These are phyloP conservation scores for Morus bassanus DNA, from an alignment of 2,797 vertebrate species.

Conservation along the genomic window DNA sequence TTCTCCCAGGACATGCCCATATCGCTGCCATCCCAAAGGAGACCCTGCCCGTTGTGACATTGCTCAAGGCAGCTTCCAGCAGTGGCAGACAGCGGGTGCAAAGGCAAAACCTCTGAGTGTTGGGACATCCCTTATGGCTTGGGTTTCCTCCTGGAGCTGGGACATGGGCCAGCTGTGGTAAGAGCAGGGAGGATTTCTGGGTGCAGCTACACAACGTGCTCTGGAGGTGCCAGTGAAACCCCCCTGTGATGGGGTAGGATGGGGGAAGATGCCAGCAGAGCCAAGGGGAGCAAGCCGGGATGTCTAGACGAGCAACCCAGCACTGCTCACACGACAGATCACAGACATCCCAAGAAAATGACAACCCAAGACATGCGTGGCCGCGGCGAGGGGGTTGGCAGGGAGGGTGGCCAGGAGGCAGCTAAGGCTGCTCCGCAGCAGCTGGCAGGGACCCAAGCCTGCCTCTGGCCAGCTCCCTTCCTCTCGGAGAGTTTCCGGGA, in stretches of 20 bases:
- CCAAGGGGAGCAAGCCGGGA: neutral
- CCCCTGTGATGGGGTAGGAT: neutral
- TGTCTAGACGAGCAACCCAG: neutral
- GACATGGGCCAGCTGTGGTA: neutral
- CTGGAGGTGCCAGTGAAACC: neutral
- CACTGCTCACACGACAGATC: too few species aligned
- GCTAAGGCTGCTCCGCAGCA: neutral
- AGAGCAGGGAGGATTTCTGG: neutral
- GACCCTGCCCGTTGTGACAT: neutral
- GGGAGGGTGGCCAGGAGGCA: neutral
- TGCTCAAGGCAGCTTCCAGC: neutral
- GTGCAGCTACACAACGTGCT: neutral
- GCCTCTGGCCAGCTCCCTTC: neutral
- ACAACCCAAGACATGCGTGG: rapidly evolving
- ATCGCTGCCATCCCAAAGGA: neutral
- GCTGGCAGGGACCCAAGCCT: neutral
- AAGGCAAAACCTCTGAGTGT: neutral
- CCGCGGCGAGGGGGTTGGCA: neutral
- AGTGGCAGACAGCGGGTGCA: neutral
- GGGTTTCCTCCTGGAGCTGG: neutral
- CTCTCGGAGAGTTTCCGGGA: neutral
- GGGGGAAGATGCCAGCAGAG: neutral
- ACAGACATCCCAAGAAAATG: neutral
- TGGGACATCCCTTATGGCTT: neutral
- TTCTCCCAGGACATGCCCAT: neutral